Evolutionary conservation across 2,888 invertebrate species (phyloP), one percentile per base, ranked within the genome.

Genomic region (Oscheius sp.): DNA sequence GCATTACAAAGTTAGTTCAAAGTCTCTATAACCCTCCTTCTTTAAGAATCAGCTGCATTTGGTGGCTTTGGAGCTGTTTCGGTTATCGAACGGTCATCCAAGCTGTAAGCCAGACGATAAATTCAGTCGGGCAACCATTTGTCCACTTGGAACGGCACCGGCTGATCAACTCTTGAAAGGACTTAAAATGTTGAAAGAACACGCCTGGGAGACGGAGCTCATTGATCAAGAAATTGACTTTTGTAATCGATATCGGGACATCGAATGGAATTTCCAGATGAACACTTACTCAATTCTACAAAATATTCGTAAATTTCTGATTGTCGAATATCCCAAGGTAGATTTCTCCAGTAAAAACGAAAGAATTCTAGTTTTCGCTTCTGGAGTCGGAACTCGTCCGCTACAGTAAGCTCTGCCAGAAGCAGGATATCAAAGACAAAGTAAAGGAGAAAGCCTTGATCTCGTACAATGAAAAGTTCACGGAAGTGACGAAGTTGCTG

Each of bases 151-250:
- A 25, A 17, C 20, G 48, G 20, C 17, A 17, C 23, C 15, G 17
- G 33, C 20, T 2, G 55, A 31, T 55, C 29, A 33, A n/a, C 33
- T 55, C 17, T 33, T 4, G n/a, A 31, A 33, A 10, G 55, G 33
- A 2, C 17, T 55, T 1, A 12, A 1, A 17, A 33, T 55, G 55
- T 34, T 55, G 2, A 31, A 55, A 15, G 31, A 31, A n/a, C 55
- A 55, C 34, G 55, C 55, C 33, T 55, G 55, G 55, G 55, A 55
- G 55, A 31, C 15, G 33, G 55, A 55, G 55, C 23, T 55, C 0
- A 17, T 31, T 6, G 53, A 1, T 8, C n/a, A n/a, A 15, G 57
- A 57, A n/a, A 20, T 25, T 15, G 37, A 23, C 6, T 57, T 57
- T 25, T 57, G 57, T 23, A 12, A 15, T 3, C 6, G 20, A 8